Evolutionary conservation across 1,140 invertebrate species (phyloP).

Genomic region (Notospermus geniculatus): DNA sequence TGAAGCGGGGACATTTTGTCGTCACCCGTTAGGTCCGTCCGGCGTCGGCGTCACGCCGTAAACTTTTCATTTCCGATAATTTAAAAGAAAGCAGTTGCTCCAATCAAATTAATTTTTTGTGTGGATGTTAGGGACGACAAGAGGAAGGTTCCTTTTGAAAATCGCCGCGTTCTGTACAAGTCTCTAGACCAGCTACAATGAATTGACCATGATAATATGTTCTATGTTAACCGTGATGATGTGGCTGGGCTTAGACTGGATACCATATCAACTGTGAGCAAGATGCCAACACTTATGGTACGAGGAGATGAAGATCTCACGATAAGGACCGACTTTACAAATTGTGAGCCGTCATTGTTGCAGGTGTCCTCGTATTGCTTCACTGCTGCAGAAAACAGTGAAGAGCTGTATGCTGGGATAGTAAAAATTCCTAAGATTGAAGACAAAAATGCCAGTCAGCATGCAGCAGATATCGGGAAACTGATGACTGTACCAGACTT

Average conservation of each 20-base stretch:
- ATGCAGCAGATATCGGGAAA: background rate
- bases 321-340: constrained; percentile 1
- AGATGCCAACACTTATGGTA: background rate
- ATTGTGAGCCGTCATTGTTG: background rate
- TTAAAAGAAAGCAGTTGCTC: no score
- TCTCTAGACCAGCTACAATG: background rate
- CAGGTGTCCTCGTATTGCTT: background rate
- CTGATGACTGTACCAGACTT: background rate
- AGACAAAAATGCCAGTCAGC: background rate
- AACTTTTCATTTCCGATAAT: no score
- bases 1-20: no score
- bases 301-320: constrained; percentile 1
- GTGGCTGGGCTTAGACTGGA: constrained; percentile 4
- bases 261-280: background rate
- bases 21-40: no score
- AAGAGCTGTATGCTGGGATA: background rate
- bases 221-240: constrained; percentile 2
- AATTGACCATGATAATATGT: constrained; percentile 4
- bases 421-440: background rate
- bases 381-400: background rate
- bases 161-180: no score
- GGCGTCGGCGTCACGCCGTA: no score
- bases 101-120: no score
- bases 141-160: no score
- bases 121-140: no score